Conservation (phyloP, 1,140 invertebrate species). For the Heliconius hermathena region DNA sequence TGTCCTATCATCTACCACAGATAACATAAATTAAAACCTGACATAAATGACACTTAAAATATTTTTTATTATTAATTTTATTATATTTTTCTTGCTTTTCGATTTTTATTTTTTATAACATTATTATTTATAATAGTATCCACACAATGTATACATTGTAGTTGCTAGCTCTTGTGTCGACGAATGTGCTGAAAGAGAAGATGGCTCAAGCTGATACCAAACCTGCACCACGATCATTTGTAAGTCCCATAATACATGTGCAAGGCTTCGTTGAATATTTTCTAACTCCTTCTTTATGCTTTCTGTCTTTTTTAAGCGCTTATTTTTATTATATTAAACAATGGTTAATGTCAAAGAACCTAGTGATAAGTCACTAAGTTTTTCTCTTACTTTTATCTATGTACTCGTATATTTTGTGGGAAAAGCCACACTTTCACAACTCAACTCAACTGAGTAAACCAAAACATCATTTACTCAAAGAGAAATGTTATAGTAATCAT, state of each 20-base stretch:
- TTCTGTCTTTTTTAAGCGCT: not conserved
- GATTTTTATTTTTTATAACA: not conserved
- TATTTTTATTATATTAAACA: not conserved
- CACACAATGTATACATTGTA: constrained; percentile 40
- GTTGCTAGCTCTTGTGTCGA: constrained; percentile 70
- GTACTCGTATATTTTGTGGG: no score
- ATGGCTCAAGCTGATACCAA: constrained; percentile 44
- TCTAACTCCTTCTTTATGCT: not conserved
- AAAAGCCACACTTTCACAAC: no score
- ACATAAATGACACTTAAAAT: not conserved
- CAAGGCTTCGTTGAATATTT: not conserved
- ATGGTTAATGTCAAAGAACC: no score
- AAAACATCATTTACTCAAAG: no score
- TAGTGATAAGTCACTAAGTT: no score
- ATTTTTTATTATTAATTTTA: not conserved
- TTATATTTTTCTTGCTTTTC: not conserved
- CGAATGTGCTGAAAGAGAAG: constrained; percentile 54
- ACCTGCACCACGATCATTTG: constrained; percentile 48
- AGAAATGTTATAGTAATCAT: no score
- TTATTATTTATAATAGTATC: not conserved
- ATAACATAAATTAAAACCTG: not conserved
- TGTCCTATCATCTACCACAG: not conserved
- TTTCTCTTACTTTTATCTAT: no score
- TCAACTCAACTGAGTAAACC: no score
- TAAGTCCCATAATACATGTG: constrained; percentile 50